These are phyloP conservation scores for Trididemnum miniatum DNA, from an alignment of 23 tunicate genomes.

Conservation along the genomic window DNA sequence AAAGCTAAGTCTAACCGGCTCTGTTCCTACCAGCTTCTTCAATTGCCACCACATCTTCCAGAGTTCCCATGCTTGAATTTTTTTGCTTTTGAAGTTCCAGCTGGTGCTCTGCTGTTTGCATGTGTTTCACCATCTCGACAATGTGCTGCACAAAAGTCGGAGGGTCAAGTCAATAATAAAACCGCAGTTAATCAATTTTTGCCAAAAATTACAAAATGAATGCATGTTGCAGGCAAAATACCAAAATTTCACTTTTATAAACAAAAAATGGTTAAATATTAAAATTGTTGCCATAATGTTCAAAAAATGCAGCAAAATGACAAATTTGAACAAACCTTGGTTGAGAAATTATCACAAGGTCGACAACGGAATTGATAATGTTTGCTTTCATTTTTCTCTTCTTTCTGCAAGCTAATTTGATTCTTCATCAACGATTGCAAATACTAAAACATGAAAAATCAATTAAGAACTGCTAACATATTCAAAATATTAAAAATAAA, in stretches of 20 bases:
- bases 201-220: too few relatives aligned
- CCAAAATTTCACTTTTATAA: too few relatives aligned
- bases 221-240: too few relatives aligned
- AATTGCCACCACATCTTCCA: slow-evolving; percentile 52
- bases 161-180: not conserved
- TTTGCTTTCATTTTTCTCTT: not conserved
- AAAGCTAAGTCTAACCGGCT: too few relatives aligned
- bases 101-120: slow-evolving; percentile 77
- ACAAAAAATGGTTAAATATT: too few relatives aligned
- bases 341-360: slow-evolving; percentile 31
- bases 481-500: too few relatives aligned
- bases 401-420: not conserved
- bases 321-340: too few relatives aligned
- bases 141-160: slow-evolving; percentile 40
- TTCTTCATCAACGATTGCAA: slow-evolving; percentile 7
- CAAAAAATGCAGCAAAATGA: too few relatives aligned
- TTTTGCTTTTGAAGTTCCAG: slow-evolving; percentile 57
- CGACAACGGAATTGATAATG: slow-evolving; percentile 9
- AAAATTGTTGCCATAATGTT: too few relatives aligned
- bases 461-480: not conserved
- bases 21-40: slow-evolving; percentile 43
- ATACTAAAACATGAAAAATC: slow-evolving; percentile 7
- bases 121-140: slow-evolving; percentile 82
- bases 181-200: not conserved
- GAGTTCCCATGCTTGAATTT: slow-evolving; percentile 31